A percentile compares a stretch with the other conserved stretches of the same genome.
Evolutionary conservation across 2,888 invertebrate species (phyloP).

Genomic region (Notodonta dromedarius): DNA sequence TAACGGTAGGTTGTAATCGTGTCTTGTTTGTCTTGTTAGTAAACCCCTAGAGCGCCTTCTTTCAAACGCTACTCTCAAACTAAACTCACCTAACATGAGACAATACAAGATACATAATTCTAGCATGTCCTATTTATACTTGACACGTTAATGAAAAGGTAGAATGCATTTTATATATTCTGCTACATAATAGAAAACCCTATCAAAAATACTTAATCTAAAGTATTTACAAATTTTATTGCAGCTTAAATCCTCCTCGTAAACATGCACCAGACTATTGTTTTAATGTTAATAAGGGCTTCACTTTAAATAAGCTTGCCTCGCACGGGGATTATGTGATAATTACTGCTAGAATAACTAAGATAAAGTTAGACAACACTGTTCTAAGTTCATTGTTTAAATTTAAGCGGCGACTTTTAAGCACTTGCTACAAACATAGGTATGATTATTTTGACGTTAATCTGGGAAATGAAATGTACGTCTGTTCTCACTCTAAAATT

Average conservation of each 20-base stretch:
- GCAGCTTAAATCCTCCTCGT: not conserved
- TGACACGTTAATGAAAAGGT: too few relatives aligned
- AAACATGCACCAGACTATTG: slow-evolving; percentile 12
- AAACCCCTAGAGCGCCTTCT: too few relatives aligned
- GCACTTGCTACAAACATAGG: not conserved
- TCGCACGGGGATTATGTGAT: slow-evolving; percentile 50
- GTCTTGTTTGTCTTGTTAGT: too few relatives aligned
- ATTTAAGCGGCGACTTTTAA: slow-evolving; percentile 4
- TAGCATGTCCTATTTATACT: too few relatives aligned
- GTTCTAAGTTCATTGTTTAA: slow-evolving; percentile 18
- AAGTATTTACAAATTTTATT: not conserved
- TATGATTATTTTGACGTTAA: not conserved
- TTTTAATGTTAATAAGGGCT: slow-evolving; percentile 13
- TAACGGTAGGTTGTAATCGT: too few relatives aligned
- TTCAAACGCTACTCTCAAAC: too few relatives aligned
- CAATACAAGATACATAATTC: too few relatives aligned
- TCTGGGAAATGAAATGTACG: not conserved
- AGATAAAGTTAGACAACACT: slow-evolving; percentile 23
- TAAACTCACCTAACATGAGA: too few relatives aligned
- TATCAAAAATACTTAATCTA: not conserved
- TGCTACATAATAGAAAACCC: slow-evolving; percentile 6
- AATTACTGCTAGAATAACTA: slow-evolving; percentile 28
- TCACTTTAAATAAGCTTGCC: slow-evolving; percentile 14
- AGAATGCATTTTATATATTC: slow-evolving; percentile 46
- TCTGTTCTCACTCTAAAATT: too few relatives aligned